Conservation (phyloP, 2,888 invertebrate genomes). For the Lycaena phlaeas region DNA sequence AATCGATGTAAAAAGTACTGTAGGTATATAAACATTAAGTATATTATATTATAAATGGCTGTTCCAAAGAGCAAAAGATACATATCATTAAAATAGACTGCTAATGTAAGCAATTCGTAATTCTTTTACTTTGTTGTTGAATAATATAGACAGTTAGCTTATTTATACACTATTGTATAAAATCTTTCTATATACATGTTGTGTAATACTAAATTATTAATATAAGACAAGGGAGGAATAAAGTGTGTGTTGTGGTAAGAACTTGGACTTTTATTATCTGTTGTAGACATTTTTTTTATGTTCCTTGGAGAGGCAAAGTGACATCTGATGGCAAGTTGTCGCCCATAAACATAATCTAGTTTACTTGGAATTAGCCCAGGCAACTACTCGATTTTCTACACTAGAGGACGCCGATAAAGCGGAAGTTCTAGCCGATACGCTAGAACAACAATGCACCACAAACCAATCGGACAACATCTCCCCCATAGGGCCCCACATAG, state of each 20-base stretch:
- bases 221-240: constrained; percentile 49
- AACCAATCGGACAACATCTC: too few relatives aligned
- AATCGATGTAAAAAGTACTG: constrained; percentile 10
- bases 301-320: too few relatives aligned
- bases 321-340: too few relatives aligned
- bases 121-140: constrained; percentile 70
- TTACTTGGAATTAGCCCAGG: too few relatives aligned
- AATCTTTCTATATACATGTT: constrained; percentile 73
- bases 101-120: constrained; percentile 62
- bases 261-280: background rate
- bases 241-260: constrained; percentile 56
- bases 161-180: constrained; percentile 73
- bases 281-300: too few relatives aligned
- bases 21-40: constrained; percentile 17
- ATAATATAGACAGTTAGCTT: constrained; percentile 57
- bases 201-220: constrained; percentile 63
- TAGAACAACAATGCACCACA: too few relatives aligned
- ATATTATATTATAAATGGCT: constrained; percentile 45
- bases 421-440: too few relatives aligned
- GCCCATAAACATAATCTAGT: too few relatives aligned
- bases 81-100: constrained; percentile 73
- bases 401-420: too few relatives aligned
- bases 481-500: too few relatives aligned
- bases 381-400: too few relatives aligned
- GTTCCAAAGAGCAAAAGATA: constrained; percentile 70